Conservation (phyloP, 1,140 invertebrate genomes). For the Drosophila prosaltans region DNA sequence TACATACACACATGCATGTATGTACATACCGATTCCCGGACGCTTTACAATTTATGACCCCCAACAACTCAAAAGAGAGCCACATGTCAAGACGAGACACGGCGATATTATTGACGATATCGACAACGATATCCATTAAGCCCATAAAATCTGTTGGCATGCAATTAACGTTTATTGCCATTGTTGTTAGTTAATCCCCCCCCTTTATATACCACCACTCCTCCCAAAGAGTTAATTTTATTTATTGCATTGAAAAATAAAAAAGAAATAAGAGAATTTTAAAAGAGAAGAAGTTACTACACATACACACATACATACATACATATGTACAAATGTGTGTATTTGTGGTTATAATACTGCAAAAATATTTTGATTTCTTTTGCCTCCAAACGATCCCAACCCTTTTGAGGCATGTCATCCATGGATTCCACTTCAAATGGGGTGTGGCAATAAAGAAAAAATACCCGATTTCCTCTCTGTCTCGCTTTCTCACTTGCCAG, state of each 20-base stretch:
- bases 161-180: conserved; percentile 78
- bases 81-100: conserved; percentile 56
- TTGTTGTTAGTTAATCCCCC: conserved; percentile 67
- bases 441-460: conserved; percentile 74
- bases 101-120: conserved; percentile 73
- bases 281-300: conserved; percentile 38
- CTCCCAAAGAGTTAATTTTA: conserved; percentile 50
- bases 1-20: conserved; percentile 36
- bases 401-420: conserved; percentile 22
- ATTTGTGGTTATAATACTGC: neutral
- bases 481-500: conserved; percentile 24
- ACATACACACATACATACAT: too few species aligned
- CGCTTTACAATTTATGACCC: conserved; percentile 69
- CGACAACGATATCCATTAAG: conserved; percentile 76
- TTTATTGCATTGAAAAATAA: conserved; percentile 53
- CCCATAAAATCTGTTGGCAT: conserved; percentile 80
- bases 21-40: conserved; percentile 40
- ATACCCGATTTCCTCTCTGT: conserved; percentile 2
- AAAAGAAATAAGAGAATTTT: conserved; percentile 29
- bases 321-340: too few species aligned
- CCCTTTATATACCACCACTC: too few species aligned
- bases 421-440: conserved; percentile 38
- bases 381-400: neutral
- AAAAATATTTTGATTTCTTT: conserved; percentile 9
- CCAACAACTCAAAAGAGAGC: conserved; percentile 17